phyloP scores from a whole-genome alignment of 2,797 vertebrate genomes.

The Poeciliopsis gracilis region DNA sequence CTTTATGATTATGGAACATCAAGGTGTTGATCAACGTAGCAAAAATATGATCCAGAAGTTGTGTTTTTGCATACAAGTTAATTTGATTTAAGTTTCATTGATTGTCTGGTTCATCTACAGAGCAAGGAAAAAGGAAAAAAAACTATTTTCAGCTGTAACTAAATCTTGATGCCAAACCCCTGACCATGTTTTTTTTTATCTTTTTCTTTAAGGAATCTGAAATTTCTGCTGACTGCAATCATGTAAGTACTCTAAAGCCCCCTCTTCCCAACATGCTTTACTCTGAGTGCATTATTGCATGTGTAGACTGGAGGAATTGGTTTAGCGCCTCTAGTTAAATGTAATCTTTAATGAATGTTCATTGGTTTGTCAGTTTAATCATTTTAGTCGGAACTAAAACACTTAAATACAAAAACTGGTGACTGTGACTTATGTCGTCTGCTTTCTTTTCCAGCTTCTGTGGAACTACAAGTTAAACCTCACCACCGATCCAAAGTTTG shows the following conservation, averaged over 20 bases:
- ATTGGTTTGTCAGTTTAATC: not conserved
- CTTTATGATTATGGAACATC: no score
- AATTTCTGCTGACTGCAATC: conserved; percentile 94
- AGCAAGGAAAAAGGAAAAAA: not conserved
- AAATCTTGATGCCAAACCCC: not conserved
- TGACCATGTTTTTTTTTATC: not conserved
- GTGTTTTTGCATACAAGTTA: no score
- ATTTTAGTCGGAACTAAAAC: not conserved
- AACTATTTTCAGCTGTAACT: not conserved
- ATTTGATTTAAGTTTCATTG: no score
- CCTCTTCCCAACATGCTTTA: not conserved
- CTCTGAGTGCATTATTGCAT: no score
- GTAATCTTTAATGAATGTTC: not conserved
- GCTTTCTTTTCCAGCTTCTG: conserved; percentile 75
- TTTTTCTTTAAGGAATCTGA: conserved; percentile 86
- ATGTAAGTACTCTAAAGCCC: conserved; percentile 84
- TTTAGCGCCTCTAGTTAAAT: not conserved
- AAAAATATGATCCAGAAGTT: no score
- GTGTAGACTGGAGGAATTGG: not conserved
- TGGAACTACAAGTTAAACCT: conserved; percentile 97
- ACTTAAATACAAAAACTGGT: not conserved
- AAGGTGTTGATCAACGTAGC: no score
- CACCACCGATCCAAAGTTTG: conserved; percentile 93
- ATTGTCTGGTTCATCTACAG: not conserved
- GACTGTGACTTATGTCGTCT: not conserved